Evolutionary conservation across 2,888 invertebrate species (phyloP).

Genomic region (Stictocephala bisonia): DNA sequence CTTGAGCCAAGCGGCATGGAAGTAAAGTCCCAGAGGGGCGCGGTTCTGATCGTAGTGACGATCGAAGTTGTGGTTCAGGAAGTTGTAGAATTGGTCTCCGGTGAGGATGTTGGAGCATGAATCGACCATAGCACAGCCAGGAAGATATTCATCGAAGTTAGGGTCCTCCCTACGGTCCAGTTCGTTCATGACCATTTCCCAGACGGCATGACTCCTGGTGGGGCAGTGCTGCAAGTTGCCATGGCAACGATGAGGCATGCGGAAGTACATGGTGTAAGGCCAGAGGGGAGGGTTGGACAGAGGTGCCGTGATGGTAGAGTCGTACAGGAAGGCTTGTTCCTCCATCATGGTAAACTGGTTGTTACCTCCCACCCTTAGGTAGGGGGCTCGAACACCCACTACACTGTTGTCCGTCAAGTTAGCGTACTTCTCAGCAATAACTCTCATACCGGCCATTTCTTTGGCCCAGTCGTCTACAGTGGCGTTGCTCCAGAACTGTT

Average conservation of each 20-base stretch:
- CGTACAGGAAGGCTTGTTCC: slow-evolving; percentile 94
- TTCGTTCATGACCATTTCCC: slow-evolving; percentile 98
- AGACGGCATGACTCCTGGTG: slow-evolving; percentile 91
- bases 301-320: slow-evolving; percentile 94
- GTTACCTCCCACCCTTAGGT: slow-evolving; percentile 92
- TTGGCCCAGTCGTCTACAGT: slow-evolving; percentile 94
- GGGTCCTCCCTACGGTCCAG: slow-evolving; percentile 92
- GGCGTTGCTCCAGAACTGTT: slow-evolving; percentile 93
- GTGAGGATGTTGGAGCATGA: slow-evolving; percentile 93
- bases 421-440: slow-evolving; percentile 89
- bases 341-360: slow-evolving; percentile 98
- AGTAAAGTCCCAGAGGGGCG: slow-evolving; percentile 89
- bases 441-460: slow-evolving; percentile 94
- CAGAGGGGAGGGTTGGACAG: slow-evolving; percentile 92
- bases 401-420: slow-evolving; percentile 92
- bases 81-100: slow-evolving; percentile 94
- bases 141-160: slow-evolving; percentile 86
- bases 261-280: slow-evolving; percentile 99
- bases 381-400: slow-evolving; percentile 91
- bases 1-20: slow-evolving; percentile 94
- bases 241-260: slow-evolving; percentile 94
- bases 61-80: slow-evolving; percentile 93
- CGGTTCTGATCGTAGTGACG: slow-evolving; percentile 92
- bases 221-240: slow-evolving; percentile 93
- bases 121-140: slow-evolving; percentile 95